Evolutionary conservation across 2,888 invertebrate genomes (phyloP), one percentile per base, ranked within the genome.

Genomic region (Microchrysa polita): DNA sequence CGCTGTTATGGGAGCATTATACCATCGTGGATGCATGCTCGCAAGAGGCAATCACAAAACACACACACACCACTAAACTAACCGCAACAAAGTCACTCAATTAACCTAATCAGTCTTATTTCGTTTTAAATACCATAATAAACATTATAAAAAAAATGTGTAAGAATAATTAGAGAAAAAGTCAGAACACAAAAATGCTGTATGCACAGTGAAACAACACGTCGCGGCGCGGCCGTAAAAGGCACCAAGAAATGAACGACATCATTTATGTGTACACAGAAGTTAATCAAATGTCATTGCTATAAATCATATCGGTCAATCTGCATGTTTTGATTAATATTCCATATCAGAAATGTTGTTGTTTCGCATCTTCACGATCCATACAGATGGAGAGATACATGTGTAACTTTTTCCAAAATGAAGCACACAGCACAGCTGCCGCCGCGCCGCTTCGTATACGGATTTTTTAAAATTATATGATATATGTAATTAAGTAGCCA

Each of bases 251-350:
- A 18, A 61, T n/a, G 40, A 44, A 48, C 42, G 18, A 65, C 67
- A 16, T 12, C 42, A 23, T 20, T n/a, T n/a, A n/a, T n/a, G n/a
- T n/a, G n/a, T n/a, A n/a, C n/a, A 72, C 72, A 72, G 72, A 72
- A 73, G 75, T 73, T 75, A 73, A 74, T 73, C 75, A 75, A 75
- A 75, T 75, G 75, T 75, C 75, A 75, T 71, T 75, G 75, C 63
- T 65, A 73, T 75, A 75, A 75, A 73, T 75, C 75, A 71, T 73
- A 73, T 75, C 71, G 71, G 65, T 69, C 75, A 75, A 75, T 69
- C 63, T 53, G 18, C 63, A 73, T 55, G 52, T 60, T 57, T 69
- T 57, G 40, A 73, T 71, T 63, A 61, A 75, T 74, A 75, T 73
- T 75, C n/a, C 75, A 75, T 71, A 55, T 27, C 18, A 69, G 55